phyloP scores from a whole-genome alignment of 2,888 invertebrate species.

The Taphrorychus bicolor region DNA sequence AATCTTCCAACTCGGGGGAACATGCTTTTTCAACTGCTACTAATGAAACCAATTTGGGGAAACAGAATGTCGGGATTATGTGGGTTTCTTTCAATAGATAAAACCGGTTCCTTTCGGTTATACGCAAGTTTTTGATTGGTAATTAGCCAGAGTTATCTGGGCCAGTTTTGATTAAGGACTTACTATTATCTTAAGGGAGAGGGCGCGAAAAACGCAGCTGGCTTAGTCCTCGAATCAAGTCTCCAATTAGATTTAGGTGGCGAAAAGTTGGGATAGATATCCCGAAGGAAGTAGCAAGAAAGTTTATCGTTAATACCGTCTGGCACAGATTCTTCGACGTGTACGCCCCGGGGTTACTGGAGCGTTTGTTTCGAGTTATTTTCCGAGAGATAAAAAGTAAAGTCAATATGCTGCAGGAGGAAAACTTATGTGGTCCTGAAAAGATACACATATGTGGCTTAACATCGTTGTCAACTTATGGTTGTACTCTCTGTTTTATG shows the following conservation, averaged over 20 bases:
- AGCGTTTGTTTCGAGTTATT: neutral
- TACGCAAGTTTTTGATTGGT: neutral
- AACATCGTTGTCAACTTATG: too few relatives aligned
- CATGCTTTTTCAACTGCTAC: slow-evolving; percentile 25
- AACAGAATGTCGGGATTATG: slow-evolving; percentile 31
- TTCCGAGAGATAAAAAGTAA: too few relatives aligned
- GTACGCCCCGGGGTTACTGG: neutral
- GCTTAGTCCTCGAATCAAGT: neutral
- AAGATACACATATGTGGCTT: too few relatives aligned
- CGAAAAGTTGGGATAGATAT: neutral
- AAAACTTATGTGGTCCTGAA: too few relatives aligned
- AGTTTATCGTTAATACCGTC: slow-evolving; percentile 7
- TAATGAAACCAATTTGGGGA: slow-evolving; percentile 33
- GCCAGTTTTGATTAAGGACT: slow-evolving; percentile 3
- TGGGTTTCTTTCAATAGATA: slow-evolving; percentile 35
- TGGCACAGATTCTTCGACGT: neutral
- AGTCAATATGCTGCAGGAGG: too few relatives aligned
- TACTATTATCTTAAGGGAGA: neutral
- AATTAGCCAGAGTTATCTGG: neutral
- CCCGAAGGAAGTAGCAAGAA: neutral
- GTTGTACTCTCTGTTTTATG: too few relatives aligned
- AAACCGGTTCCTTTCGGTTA: slow-evolving; percentile 23
- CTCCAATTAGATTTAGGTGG: neutral
- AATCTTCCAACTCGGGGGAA: slow-evolving; percentile 17
- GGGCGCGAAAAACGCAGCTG: neutral